These are phyloP conservation scores for Thunnus maccoyii DNA, from an alignment of 2,113 vertebrate species.

Conservation along the genomic window DNA sequence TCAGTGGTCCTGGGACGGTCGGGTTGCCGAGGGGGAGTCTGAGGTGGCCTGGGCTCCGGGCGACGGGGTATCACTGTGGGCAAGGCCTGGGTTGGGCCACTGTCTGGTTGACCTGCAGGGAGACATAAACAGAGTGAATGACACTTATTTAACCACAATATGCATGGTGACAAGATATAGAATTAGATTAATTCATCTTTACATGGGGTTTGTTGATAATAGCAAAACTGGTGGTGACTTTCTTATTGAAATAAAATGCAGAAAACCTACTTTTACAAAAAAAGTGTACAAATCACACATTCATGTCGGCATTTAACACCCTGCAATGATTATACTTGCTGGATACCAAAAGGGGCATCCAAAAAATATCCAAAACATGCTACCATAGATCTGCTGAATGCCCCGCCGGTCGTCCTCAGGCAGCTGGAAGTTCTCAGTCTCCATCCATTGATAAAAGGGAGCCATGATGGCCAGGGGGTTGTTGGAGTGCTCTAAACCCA, in stretches of 20 bases:
- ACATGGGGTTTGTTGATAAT: too few species aligned
- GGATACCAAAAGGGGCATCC: not conserved
- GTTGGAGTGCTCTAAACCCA: constrained; percentile 97
- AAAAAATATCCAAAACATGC: not conserved
- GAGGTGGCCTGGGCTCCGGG: constrained; percentile 87
- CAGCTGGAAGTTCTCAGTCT: constrained; percentile 94
- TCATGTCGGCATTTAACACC: too few species aligned
- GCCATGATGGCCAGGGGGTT: constrained; percentile 98
- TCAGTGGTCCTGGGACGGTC: constrained; percentile 87
- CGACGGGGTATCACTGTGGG: constrained; percentile 89
- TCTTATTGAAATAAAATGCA: not conserved
- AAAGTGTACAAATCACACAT: too few species aligned
- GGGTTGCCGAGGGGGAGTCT: constrained; percentile 88
- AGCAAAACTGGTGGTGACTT: not conserved
- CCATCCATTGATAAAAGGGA: constrained; percentile 99
- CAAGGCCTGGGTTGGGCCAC: constrained; percentile 88
- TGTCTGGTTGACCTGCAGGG: constrained; percentile 84
- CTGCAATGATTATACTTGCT: not conserved
- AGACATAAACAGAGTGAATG: not conserved
- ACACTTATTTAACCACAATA: not conserved
- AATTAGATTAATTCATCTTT: too few species aligned
- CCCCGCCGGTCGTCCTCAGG: constrained; percentile 94
- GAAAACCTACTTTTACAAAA: not conserved
- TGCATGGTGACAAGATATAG: not conserved
- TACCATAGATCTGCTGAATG: constrained; percentile 97